phyloP scores from a whole-genome alignment of 2,113 vertebrate species.

The Recurvirostra avosetta region DNA sequence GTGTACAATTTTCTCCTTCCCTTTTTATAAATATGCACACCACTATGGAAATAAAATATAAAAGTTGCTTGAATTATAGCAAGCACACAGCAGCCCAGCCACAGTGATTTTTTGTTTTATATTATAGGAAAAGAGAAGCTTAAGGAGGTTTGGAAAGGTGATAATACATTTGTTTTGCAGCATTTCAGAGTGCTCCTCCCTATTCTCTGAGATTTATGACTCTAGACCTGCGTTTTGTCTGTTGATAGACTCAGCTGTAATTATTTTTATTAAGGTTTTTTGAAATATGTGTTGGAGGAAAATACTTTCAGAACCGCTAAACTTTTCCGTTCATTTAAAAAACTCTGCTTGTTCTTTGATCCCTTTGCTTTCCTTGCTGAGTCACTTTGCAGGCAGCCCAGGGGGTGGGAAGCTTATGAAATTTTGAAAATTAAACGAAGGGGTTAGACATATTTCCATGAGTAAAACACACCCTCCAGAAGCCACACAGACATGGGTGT shows the following conservation, averaged over 20 bases:
- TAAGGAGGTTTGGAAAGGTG: not conserved
- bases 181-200: not conserved
- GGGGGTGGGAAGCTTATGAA: not conserved
- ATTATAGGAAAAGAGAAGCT: not conserved
- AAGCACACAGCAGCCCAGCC: not conserved
- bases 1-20: not conserved
- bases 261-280: slow-evolving; percentile 35
- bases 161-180: not conserved
- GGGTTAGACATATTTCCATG: not conserved
- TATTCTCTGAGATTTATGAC: not conserved
- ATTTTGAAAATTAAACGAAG: not conserved
- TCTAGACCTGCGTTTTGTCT: not conserved
- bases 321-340: slow-evolving; percentile 17
- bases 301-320: slow-evolving; percentile 4
- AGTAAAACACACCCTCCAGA: not conserved
- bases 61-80: not conserved
- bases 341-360: slow-evolving; percentile 18
- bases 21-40: not conserved
- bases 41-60: not conserved
- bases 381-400: slow-evolving; percentile 4
- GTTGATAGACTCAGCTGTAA: not conserved
- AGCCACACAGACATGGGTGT: not conserved
- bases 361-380: slow-evolving; percentile 28
- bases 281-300: slow-evolving; percentile 12
- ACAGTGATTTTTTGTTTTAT: not conserved